phyloP scores from a whole-genome alignment of 2,797 vertebrate genomes.

The Hippopotamyrus pictus region DNA sequence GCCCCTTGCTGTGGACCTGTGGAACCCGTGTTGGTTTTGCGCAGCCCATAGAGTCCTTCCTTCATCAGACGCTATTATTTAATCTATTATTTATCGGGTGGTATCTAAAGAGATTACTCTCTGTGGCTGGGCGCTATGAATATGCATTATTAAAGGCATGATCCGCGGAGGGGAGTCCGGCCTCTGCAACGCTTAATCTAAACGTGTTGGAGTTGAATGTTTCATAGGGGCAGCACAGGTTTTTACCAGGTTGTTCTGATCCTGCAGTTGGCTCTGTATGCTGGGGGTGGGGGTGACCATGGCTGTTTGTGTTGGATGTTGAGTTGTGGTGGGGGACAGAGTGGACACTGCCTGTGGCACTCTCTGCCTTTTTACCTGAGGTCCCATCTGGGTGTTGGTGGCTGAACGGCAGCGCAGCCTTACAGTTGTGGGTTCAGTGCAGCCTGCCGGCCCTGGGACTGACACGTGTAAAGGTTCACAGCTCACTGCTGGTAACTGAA shows the following conservation, averaged over 20 bases:
- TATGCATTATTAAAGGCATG: constrained; percentile 50
- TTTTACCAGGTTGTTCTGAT: background rate
- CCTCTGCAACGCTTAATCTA: constrained; percentile 25
- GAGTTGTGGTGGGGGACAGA: background rate
- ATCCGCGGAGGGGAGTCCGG: constrained; percentile 27
- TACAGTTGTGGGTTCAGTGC: background rate
- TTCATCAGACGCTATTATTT: constrained; percentile 51
- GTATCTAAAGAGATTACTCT: constrained; percentile 50
- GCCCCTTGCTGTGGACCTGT: background rate
- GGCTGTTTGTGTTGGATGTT: background rate
- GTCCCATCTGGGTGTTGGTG: background rate
- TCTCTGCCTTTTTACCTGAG: background rate
- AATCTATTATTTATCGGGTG: constrained; percentile 63
- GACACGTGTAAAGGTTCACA: background rate
- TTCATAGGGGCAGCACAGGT: background rate
- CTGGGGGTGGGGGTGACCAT: background rate
- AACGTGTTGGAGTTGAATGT: background rate
- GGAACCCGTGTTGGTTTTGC: background rate
- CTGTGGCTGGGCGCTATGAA: constrained; percentile 50
- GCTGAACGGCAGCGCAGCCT: background rate
- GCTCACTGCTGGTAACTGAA: background rate
- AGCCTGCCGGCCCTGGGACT: background rate
- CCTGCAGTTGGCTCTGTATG: background rate
- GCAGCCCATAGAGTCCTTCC: constrained; percentile 31
- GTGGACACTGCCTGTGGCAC: background rate